A percentile compares a stretch with the other conserved stretches of the same genome.
phyloP scores from a whole-genome alignment of 2,888 invertebrate genomes.

The Patella pellucida region DNA sequence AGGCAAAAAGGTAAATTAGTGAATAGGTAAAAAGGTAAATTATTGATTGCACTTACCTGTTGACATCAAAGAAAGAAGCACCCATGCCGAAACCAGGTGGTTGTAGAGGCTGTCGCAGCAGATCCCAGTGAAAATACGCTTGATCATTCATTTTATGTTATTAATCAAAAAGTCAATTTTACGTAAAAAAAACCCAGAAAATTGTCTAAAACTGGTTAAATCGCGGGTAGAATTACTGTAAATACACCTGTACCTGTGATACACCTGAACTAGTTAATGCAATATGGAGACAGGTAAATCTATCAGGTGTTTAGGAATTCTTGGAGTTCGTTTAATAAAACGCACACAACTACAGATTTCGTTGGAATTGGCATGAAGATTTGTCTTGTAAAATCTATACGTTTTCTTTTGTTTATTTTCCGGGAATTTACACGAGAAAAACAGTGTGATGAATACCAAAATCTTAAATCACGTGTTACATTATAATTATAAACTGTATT shows the following conservation, averaged over 20 bases:
- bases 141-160: constrained; percentile 60
- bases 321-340: neutral
- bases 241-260: neutral
- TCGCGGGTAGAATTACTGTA: neutral
- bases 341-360: neutral
- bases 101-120: constrained; percentile 59
- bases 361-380: no score
- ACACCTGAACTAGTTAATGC: neutral
- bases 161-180: no score
- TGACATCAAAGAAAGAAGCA: constrained; percentile 58
- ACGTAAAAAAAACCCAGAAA: no score
- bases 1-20: no score
- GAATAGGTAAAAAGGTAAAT: no score
- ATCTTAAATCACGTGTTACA: no score
- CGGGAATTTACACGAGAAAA: no score
- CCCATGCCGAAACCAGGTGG: constrained; percentile 60
- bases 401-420: no score
- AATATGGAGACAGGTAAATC: neutral
- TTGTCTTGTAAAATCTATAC: no score
- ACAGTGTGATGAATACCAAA: no score
- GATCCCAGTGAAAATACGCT: constrained; percentile 63
- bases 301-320: neutral
- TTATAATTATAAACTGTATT: no score
- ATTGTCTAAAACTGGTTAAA: no score
- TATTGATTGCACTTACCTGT: constrained; percentile 44